These are phyloP conservation scores for Pelodytes ibericus DNA, from an alignment of 2,797 vertebrate species.

Conservation along the genomic window DNA sequence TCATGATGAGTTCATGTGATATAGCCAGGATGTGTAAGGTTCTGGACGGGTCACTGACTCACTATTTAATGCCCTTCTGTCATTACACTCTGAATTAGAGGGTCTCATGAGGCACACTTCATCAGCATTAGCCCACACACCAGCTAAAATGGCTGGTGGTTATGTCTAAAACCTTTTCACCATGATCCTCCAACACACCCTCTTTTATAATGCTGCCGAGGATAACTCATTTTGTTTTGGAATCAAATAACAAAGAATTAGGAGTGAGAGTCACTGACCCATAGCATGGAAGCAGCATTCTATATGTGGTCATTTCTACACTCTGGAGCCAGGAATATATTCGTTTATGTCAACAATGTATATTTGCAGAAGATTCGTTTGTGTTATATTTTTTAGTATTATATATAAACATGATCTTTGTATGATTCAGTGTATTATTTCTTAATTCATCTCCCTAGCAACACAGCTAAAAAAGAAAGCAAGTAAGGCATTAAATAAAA, in stretches of 20 bases:
- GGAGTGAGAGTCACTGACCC: constrained; percentile 3
- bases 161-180: neutral
- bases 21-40: neutral
- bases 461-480: neutral
- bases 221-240: neutral
- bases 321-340: neutral
- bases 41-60: constrained; percentile 26
- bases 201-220: neutral
- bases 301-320: neutral
- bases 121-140: neutral
- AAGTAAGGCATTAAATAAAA: constrained; percentile 18
- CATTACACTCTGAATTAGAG: constrained; percentile 23
- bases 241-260: neutral
- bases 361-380: neutral
- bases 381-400: constrained; percentile 11
- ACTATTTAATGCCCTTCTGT: constrained; percentile 31
- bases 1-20: neutral
- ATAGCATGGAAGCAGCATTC: neutral
- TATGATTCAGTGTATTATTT: neutral
- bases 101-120: constrained; percentile 22
- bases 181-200: neutral
- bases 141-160: neutral
- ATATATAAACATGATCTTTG: neutral
- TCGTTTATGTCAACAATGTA: neutral
- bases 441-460: neutral